Evolutionary conservation across 2,113 vertebrate genomes (phyloP).

Genomic region (Anthoscopus minutus): DNA sequence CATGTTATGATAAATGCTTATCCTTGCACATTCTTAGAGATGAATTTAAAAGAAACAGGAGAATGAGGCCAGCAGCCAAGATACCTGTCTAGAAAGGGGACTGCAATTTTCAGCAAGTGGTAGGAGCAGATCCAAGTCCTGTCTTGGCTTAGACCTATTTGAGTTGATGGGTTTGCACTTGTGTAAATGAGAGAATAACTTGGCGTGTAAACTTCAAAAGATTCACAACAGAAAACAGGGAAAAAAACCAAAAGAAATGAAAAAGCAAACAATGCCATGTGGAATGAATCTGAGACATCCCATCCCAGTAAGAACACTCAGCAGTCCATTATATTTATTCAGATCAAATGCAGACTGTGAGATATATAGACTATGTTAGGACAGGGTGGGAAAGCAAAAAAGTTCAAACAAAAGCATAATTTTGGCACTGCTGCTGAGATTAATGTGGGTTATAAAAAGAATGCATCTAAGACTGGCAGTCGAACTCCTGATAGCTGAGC

Average conservation of each 20-base stretch:
- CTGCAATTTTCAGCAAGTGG: neutral
- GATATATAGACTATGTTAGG: neutral
- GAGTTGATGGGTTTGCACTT: neutral
- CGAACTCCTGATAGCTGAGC: neutral
- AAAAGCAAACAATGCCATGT: conserved; percentile 49
- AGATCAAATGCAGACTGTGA: conserved; percentile 33
- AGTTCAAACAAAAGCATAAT: conserved; percentile 34
- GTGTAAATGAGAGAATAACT: neutral
- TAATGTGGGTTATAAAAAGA: conserved; percentile 24
- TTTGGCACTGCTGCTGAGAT: conserved; percentile 35
- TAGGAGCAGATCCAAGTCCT: neutral
- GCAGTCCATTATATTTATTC: conserved; percentile 47
- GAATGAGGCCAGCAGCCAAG: neutral
- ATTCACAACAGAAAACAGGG: neutral
- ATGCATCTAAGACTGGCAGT: neutral
- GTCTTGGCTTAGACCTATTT: neutral
- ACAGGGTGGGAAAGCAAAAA: conserved; percentile 44
- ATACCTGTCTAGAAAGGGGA: neutral
- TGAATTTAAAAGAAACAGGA: neutral
- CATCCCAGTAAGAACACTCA: conserved; percentile 45
- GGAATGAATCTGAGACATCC: conserved; percentile 50
- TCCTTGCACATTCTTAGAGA: conserved; percentile 24
- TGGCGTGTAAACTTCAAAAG: conserved; percentile 44
- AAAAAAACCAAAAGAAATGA: neutral
- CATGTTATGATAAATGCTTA: conserved; percentile 31